Base-by-base conservation (phyloP, 2,888 invertebrate genomes). In the Heliconius sara region DNA sequence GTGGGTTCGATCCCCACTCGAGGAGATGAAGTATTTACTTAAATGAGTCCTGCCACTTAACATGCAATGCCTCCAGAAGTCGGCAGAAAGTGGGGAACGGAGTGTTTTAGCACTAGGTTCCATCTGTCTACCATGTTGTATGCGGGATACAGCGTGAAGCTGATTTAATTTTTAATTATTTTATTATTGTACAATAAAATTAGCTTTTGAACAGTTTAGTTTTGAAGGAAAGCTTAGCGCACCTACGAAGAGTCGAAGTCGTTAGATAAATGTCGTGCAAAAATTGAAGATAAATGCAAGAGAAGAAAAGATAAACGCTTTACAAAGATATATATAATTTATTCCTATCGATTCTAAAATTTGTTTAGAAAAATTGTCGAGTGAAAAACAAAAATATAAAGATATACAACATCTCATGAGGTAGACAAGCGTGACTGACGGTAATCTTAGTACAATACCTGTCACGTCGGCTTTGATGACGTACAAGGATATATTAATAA, bases 371-470 rank as follows among this genome's bases (percentile, higher is more conserved):
- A 19, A 39, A 65, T 9, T 63, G 16, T n/a, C 43, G 2, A 25
- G 16, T 25, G 19, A 47, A 77, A 74, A 68, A 74, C 52, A 77
- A 70, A 77, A 77, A 63, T 70, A 68, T 67, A 22, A 9, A 60
- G n/a, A 10, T 73, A 77, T 73, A 60, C n/a, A n/a, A 52, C 27
- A 60, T 25, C 39, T 39, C 27, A 74, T 52, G 27, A 57, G 66
- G 27, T n/a, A 67, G 77, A 80, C 80, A 77, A 70, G 74, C 80
- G 77, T 77, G 74, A 65, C 76, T 12, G 57, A 13, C 47, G 43
- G 34, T 43, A 60, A 65, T 74, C 9, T 10, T 30, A 25, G 43
- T 22, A 78, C 68, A 78, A 78, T 77, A 67, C 73, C 63, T 74
- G 80, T 74, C 80, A 74, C 25, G 19, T 22, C 47, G 52, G n/a